Evolutionary conservation across 2,113 vertebrate species (phyloP).

Genomic region (Myxocyprinus asiaticus): DNA sequence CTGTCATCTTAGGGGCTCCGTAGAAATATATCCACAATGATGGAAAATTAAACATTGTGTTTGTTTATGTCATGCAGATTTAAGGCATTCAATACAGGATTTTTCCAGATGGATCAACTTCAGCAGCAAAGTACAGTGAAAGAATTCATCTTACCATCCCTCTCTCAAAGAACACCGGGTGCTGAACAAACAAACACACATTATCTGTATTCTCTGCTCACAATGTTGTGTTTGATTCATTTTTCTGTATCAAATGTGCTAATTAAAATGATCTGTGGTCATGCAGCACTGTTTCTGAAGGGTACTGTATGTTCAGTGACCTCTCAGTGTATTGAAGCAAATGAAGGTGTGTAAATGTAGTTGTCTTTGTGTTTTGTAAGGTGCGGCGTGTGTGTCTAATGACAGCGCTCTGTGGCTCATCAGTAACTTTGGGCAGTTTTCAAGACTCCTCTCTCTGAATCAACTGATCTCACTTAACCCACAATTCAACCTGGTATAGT

Average conservation of each 20-base stretch:
- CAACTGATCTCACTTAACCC: conserved; percentile 20
- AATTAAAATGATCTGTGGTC: no score
- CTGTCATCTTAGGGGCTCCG: no score
- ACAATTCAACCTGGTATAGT: conserved; percentile 36
- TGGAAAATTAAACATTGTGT: neutral
- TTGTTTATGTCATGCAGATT: conserved; percentile 6
- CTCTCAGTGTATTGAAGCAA: no score
- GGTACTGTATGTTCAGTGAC: no score
- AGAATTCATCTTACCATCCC: neutral
- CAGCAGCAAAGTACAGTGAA: neutral
- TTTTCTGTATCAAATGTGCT: no score
- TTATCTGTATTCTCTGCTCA: no score
- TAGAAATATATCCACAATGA: no score
- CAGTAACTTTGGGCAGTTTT: conserved; percentile 26
- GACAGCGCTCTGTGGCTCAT: conserved; percentile 32
- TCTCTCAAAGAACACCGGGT: neutral
- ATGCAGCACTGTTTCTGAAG: no score
- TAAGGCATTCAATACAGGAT: conserved; percentile 9
- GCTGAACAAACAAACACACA: neutral
- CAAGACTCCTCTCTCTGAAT: neutral
- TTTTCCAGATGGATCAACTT: neutral
- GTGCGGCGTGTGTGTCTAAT: conserved; percentile 2
- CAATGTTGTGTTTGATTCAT: no score
- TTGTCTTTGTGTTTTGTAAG: conserved; percentile 1
- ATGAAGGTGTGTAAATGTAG: no score